Conservation (phyloP, 2,797 vertebrate genomes). For the Rhinophrynus dorsalis region DNA sequence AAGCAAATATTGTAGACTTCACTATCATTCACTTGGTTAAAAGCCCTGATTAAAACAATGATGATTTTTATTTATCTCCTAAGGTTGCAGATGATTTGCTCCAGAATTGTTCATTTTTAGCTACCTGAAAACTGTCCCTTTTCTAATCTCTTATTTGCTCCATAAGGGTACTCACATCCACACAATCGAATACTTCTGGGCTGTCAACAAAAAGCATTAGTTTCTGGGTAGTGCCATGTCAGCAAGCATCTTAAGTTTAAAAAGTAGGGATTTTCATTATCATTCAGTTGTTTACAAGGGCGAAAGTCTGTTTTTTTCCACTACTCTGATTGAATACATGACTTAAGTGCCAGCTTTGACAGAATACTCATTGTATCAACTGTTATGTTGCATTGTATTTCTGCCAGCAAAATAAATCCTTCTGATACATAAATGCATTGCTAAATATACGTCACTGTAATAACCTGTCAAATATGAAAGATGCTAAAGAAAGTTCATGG, state of each 20-base stretch:
- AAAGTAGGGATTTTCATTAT: slow-evolving; percentile 45
- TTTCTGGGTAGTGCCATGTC: slow-evolving; percentile 22
- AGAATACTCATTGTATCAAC: slow-evolving; percentile 46
- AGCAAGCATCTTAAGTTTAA: slow-evolving; percentile 32
- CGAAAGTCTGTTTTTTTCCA: slow-evolving; percentile 38
- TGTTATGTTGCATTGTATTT: slow-evolving; percentile 46
- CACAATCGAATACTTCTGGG: too few species aligned
- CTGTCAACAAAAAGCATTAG: too few species aligned
- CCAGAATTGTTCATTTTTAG: too few species aligned
- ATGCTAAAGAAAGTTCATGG: slow-evolving; percentile 48
- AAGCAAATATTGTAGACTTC: too few species aligned
- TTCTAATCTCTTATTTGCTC: too few species aligned
- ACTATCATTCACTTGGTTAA: too few species aligned
- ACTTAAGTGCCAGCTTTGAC: slow-evolving; percentile 46
- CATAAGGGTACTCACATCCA: too few species aligned
- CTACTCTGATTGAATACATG: slow-evolving; percentile 43
- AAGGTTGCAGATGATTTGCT: too few species aligned
- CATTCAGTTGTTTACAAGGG: slow-evolving; percentile 45
- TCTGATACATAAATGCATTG: slow-evolving; percentile 47
- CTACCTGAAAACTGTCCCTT: too few species aligned
- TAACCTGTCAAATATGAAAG: slow-evolving; percentile 47
- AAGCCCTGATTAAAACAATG: too few species aligned
- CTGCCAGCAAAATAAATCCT: slow-evolving; percentile 47
- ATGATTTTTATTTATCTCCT: too few species aligned
- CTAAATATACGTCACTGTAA: slow-evolving; percentile 47